Conservation (phyloP, 2,113 vertebrate genomes). For the Forbesichthys agassizii region DNA sequence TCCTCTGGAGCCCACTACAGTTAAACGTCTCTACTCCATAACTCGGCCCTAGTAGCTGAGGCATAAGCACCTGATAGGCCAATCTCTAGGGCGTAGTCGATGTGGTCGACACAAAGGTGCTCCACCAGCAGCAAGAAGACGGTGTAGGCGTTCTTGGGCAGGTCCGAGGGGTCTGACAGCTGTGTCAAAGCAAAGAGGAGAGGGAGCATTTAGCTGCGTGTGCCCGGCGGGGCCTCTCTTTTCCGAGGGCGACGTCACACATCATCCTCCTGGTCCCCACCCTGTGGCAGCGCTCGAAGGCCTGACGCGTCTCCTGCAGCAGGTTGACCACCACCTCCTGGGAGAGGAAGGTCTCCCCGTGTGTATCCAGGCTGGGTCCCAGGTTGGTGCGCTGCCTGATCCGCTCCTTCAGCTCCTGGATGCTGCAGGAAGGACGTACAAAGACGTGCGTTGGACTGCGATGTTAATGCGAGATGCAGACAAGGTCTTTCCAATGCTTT, state of each 20-base stretch:
- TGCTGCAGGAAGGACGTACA: constrained; percentile 73
- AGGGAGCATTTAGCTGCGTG: not conserved
- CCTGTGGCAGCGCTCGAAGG: constrained; percentile 97
- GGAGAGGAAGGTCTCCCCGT: constrained; percentile 95
- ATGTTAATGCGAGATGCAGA: not conserved
- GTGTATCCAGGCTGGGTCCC: constrained; percentile 95
- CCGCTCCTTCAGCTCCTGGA: constrained; percentile 96
- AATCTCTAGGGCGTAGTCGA: constrained; percentile 98
- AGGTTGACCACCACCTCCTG: constrained; percentile 98
- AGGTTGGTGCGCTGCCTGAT: constrained; percentile 95
- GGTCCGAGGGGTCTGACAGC: constrained; percentile 96
- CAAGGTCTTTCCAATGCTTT: not conserved
- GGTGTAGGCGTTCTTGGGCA: constrained; percentile 96
- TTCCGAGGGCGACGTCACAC: too few relatives aligned
- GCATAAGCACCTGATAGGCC: constrained; percentile 89
- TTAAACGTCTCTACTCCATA: too few relatives aligned
- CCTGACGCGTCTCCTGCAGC: constrained; percentile 95
- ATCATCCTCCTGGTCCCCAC: constrained; percentile 66
- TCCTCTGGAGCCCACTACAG: too few relatives aligned
- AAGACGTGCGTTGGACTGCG: not conserved
- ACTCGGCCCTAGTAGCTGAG: not conserved
- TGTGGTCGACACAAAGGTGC: constrained; percentile 97
- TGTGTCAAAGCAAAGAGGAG: constrained; percentile 61
- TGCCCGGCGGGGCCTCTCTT: not conserved
- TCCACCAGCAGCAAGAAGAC: constrained; percentile 97